Evolutionary conservation across 2,113 vertebrate genomes (phyloP).

Genomic region (Mixornis gularis): DNA sequence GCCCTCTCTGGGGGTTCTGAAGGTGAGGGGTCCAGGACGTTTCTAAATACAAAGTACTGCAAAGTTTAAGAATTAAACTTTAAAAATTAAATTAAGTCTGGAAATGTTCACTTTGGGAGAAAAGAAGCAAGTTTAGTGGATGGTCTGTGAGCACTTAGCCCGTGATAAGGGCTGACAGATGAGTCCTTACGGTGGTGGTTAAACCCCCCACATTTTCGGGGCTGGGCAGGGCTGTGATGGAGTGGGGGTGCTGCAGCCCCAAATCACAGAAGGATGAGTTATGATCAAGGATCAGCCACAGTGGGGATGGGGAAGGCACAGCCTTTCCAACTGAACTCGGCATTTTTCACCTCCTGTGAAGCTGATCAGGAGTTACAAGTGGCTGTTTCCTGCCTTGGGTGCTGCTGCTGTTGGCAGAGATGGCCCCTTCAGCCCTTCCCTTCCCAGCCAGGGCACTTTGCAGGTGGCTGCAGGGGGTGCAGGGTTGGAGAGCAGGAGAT

Average conservation of each 20-base stretch:
- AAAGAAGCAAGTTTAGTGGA: background rate
- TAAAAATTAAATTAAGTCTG: background rate
- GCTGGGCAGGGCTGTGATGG: background rate
- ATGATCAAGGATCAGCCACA: background rate
- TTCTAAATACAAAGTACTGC: background rate
- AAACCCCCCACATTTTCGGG: accelerated
- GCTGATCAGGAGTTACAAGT: background rate
- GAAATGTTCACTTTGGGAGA: background rate
- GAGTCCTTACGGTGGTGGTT: background rate
- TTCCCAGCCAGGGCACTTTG: background rate
- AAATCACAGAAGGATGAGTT: too few species aligned
- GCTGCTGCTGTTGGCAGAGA: background rate
- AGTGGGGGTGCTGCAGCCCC: background rate
- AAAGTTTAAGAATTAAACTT: background rate
- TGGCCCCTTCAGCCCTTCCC: background rate
- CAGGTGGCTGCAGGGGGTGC: background rate
- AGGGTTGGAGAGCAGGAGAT: background rate
- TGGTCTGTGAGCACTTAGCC: background rate
- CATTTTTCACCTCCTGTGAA: background rate
- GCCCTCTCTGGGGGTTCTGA: too few species aligned
- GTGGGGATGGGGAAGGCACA: background rate
- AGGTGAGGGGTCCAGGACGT: accelerated
- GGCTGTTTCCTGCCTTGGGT: background rate
- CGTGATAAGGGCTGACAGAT: background rate
- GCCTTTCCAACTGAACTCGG: background rate